Conservation (phyloP, 2,888 invertebrate species). For the Belgica antarctica region DNA sequence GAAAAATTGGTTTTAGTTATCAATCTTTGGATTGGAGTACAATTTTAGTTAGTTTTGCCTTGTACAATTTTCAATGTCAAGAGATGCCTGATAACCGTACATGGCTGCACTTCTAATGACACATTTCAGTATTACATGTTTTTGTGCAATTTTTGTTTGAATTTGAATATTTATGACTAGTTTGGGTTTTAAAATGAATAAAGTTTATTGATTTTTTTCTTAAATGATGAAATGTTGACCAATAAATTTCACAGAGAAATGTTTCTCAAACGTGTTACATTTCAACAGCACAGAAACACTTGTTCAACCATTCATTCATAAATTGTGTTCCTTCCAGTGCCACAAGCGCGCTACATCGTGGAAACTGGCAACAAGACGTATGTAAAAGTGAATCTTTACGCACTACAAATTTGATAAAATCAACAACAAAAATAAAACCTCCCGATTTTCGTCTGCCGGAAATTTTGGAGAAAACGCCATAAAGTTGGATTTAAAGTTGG, state of each 20-base stretch:
- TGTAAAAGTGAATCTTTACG: not conserved
- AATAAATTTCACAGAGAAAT: too few relatives aligned
- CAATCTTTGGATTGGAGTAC: too few relatives aligned
- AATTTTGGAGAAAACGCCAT: not conserved
- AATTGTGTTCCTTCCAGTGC: not conserved
- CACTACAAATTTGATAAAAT: not conserved
- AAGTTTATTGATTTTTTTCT: too few relatives aligned
- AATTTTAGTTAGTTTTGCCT: too few relatives aligned
- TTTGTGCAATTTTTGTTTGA: too few relatives aligned
- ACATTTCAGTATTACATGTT: too few relatives aligned
- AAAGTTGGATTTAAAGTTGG: not conserved
- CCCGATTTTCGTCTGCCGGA: slow-evolving; percentile 25
- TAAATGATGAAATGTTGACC: too few relatives aligned
- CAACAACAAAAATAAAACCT: slow-evolving; percentile 39
- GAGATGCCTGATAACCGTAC: too few relatives aligned
- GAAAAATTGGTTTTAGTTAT: not conserved
- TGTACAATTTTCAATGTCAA: too few relatives aligned
- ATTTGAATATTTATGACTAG: too few relatives aligned
- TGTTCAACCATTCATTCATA: slow-evolving; percentile 8
- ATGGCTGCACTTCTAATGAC: too few relatives aligned
- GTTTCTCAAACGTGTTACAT: not conserved
- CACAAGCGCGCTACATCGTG: not conserved
- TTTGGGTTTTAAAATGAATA: too few relatives aligned
- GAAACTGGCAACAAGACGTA: not conserved
- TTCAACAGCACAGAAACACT: not conserved